Evolutionary conservation across 2,888 invertebrate genomes (phyloP).

Genomic region (Phoronis australis): DNA sequence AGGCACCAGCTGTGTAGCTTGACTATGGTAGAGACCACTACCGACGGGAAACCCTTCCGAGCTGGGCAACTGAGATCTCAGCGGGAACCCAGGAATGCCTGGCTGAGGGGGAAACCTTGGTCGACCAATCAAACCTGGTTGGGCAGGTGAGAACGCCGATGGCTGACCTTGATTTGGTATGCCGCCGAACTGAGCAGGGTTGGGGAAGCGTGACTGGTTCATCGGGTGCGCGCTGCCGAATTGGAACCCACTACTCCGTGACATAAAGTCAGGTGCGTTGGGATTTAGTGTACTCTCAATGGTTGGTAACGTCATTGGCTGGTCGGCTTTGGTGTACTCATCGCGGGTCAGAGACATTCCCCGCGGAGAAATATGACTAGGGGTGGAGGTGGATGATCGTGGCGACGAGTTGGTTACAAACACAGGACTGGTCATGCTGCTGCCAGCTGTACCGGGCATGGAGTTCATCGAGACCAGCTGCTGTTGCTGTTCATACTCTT

Average conservation of each 20-base stretch:
- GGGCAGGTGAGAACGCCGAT: too few species aligned
- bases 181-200: too few species aligned
- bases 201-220: background rate
- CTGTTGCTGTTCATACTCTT: constrained; percentile 7
- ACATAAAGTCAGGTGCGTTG: constrained; percentile 73
- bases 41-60: too few species aligned
- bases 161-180: too few species aligned
- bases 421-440: background rate
- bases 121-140: too few species aligned
- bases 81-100: too few species aligned
- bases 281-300: constrained; percentile 66
- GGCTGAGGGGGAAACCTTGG: too few species aligned
- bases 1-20: too few species aligned
- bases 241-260: too few species aligned
- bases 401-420: constrained; percentile 14
- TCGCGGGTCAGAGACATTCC: constrained; percentile 20
- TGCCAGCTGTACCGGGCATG: constrained; percentile 15
- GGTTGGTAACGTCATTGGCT: constrained; percentile 51
- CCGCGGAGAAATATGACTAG: constrained; percentile 20
- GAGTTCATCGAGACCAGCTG: constrained; percentile 11
- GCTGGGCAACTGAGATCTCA: too few species aligned
- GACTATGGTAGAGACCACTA: too few species aligned
- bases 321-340: constrained; percentile 45
- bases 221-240: background rate
- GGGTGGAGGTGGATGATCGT: constrained; percentile 25